These are phyloP conservation scores for Rhyacichthys aspro DNA, from an alignment of 2,797 vertebrate species.

Conservation along the genomic window DNA sequence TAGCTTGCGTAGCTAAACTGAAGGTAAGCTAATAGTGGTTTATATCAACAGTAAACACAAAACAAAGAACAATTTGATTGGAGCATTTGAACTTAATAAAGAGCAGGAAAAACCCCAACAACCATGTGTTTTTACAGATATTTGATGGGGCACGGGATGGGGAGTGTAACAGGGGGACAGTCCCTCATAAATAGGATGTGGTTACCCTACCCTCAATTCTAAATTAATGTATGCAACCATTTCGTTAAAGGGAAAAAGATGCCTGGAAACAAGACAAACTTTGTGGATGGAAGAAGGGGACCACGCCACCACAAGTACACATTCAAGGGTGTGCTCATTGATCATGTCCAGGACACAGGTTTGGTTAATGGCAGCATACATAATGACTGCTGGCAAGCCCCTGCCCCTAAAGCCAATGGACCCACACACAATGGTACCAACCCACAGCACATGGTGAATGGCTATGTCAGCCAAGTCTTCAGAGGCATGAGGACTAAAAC, in stretches of 20 bases:
- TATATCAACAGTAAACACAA: too few relatives aligned
- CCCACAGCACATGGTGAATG: slow-evolving; percentile 22
- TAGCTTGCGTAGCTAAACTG: slow-evolving; percentile 2
- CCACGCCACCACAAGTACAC: slow-evolving; percentile 18
- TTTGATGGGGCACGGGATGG: too few relatives aligned
- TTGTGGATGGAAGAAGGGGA: slow-evolving; percentile 8
- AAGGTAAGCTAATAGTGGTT: background rate
- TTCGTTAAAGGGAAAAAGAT: slow-evolving; percentile 44
- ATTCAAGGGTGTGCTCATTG: slow-evolving; percentile 7
- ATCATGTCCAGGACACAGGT: slow-evolving; percentile 5
- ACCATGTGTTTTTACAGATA: too few relatives aligned
- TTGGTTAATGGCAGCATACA: slow-evolving; percentile 21
- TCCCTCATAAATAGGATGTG: too few relatives aligned
- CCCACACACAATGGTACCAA: slow-evolving; percentile 2
- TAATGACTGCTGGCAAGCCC: slow-evolving; percentile 1
- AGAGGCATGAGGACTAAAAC: slow-evolving; percentile 12
- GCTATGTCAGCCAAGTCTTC: slow-evolving; percentile 18
- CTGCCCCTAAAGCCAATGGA: slow-evolving; percentile 9
- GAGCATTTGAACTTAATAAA: too few relatives aligned
- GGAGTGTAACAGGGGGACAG: too few relatives aligned
- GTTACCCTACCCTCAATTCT: too few relatives aligned
- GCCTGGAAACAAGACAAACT: slow-evolving; percentile 29
- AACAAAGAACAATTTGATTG: too few relatives aligned
- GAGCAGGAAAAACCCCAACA: too few relatives aligned
- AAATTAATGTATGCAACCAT: too few relatives aligned